Conservation (phyloP, 2,797 vertebrate genomes). For the Chaunax sp. region DNA sequence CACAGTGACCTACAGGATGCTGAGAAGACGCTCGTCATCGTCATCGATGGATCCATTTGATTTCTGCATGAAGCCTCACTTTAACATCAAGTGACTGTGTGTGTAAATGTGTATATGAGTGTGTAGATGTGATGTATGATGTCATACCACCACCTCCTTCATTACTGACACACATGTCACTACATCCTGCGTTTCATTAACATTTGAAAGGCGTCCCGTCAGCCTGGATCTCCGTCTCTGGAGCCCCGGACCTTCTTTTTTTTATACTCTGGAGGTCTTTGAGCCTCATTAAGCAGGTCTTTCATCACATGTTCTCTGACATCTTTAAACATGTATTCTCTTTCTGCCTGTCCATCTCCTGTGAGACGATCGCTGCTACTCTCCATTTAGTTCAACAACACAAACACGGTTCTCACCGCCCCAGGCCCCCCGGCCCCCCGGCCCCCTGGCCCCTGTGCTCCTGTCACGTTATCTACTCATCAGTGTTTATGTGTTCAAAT, state of each 20-base stretch:
- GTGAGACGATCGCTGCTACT: conserved; percentile 53
- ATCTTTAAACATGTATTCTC: conserved; percentile 77
- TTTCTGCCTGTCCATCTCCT: conserved; percentile 9
- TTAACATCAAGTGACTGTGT: no score
- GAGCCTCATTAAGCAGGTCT: conserved; percentile 77
- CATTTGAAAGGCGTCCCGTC: conserved; percentile 76
- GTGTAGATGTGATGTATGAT: no score
- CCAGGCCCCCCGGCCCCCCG: neutral
- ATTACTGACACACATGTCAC: conserved; percentile 66
- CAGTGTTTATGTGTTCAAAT: conserved; percentile 46
- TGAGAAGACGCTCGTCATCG: no score
- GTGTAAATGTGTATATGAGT: no score
- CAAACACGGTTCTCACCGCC: conserved; percentile 36
- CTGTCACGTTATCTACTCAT: conserved; percentile 53
- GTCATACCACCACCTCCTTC: no score
- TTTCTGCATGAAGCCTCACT: no score
- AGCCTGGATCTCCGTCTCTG: conserved; percentile 60
- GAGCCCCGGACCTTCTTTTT: conserved; percentile 45
- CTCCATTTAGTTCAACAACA: conserved; percentile 76
- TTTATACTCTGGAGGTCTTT: conserved; percentile 80
- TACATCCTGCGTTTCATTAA: conserved; percentile 75
- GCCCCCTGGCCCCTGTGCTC: neutral
- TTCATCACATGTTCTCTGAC: conserved; percentile 77
- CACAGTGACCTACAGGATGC: no score
- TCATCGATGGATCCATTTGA: no score